These are phyloP conservation scores for Nipponacmea schrenckii DNA, from an alignment of 2,888 invertebrate genomes.

Conservation along the genomic window DNA sequence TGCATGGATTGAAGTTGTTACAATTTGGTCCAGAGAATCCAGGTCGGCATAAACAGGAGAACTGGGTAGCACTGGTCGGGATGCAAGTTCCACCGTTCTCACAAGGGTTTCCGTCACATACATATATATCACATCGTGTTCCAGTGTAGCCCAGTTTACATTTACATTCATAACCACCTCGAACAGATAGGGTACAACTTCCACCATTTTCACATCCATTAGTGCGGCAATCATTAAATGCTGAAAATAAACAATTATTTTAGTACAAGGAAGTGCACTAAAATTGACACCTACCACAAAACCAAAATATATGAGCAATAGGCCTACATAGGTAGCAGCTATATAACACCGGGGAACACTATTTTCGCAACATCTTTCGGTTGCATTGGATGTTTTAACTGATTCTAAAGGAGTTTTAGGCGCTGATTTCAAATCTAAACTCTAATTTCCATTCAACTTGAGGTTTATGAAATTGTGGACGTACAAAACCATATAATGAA, in stretches of 20 bases:
- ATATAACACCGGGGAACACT: no score
- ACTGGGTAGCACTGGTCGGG: neutral
- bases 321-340: no score
- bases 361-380: no score
- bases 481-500: no score
- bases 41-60: constrained; percentile 9
- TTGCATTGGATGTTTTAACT: no score
- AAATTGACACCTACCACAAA: no score
- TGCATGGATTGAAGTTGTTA: constrained; percentile 9
- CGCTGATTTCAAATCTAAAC: no score
- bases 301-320: no score
- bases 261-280: no score
- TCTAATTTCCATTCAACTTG: no score
- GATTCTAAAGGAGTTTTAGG: no score
- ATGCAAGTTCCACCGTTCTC: neutral
- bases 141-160: neutral
- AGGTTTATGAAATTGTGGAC: no score
- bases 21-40: constrained; percentile 16
- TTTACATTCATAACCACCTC: neutral
- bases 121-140: neutral
- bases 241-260: neutral
- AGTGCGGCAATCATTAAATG: neutral
- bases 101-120: neutral
- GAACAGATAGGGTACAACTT: neutral
- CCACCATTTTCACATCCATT: neutral